Conservation (phyloP, 2,888 invertebrate genomes). For the Synanthedon formicaeformis region DNA sequence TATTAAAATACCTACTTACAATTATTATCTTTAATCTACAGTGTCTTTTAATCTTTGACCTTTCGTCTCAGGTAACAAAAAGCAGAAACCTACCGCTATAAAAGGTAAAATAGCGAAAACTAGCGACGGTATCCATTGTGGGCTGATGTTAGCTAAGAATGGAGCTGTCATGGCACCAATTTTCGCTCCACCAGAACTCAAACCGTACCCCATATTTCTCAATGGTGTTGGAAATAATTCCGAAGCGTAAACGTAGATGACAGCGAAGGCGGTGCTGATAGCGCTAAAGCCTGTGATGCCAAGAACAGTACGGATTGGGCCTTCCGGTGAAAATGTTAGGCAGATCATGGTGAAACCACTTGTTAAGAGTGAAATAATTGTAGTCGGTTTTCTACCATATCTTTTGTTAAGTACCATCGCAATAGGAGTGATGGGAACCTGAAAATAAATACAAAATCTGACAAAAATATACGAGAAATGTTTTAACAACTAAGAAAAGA, state of each 20-base stretch:
- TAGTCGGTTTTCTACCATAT: slow-evolving; percentile 22
- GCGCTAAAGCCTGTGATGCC: slow-evolving; percentile 16
- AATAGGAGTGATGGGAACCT: slow-evolving; percentile 23
- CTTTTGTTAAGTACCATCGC: slow-evolving; percentile 22
- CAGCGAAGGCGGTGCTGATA: slow-evolving; percentile 15
- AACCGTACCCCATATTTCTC: slow-evolving; percentile 36
- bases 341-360: slow-evolving; percentile 21
- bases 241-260: slow-evolving; percentile 26
- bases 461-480: no score
- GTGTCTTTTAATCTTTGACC: slow-evolving; percentile 32
- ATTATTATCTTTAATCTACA: slow-evolving; percentile 14
- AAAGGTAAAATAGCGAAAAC: slow-evolving; percentile 30
- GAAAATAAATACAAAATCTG: slow-evolving; percentile 11
- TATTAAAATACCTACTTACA: background rate
- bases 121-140: slow-evolving; percentile 31
- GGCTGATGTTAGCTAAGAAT: slow-evolving; percentile 28
- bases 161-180: slow-evolving; percentile 37
- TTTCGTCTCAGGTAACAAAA: slow-evolving; percentile 39
- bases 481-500: no score
- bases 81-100: slow-evolving; percentile 24
- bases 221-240: slow-evolving; percentile 43
- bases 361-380: slow-evolving; percentile 12
- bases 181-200: slow-evolving; percentile 27
- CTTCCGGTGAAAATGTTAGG: slow-evolving; percentile 20
- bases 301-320: slow-evolving; percentile 13